Conservation (phyloP, 35 echinoderm and acorn worm genomes). For the Chiridota heheva region DNA sequence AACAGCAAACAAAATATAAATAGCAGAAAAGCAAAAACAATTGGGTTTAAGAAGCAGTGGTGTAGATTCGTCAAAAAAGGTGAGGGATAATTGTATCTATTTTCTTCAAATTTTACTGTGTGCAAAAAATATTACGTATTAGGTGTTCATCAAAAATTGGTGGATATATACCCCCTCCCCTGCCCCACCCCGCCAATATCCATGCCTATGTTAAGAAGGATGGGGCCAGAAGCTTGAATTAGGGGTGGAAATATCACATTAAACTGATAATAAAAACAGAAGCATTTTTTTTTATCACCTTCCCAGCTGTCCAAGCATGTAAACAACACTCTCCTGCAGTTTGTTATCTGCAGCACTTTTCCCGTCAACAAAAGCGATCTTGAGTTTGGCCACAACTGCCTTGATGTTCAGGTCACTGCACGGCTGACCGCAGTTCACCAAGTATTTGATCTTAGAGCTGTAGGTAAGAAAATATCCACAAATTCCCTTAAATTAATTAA, state of each 20-base stretch:
- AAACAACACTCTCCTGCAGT: conserved; percentile 82
- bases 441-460: conserved; percentile 77
- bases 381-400: conserved; percentile 75
- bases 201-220: neutral
- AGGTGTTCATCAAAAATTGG: too few species aligned
- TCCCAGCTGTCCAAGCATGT: conserved; percentile 81
- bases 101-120: too few species aligned
- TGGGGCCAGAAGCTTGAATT: neutral
- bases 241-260: neutral
- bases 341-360: conserved; percentile 59
- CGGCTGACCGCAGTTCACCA: conserved; percentile 56
- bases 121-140: too few species aligned
- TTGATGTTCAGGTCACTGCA: conserved; percentile 70
- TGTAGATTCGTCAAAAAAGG: too few species aligned
- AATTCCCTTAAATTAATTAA: neutral
- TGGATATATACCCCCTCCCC: too few species aligned
- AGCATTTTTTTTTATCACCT: conserved; percentile 19
- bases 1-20: too few species aligned
- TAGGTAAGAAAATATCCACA: conserved; percentile 6
- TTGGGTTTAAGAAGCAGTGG: too few species aligned
- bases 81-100: too few species aligned
- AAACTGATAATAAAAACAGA: neutral
- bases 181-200: neutral
- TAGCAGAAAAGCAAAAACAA: too few species aligned
- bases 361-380: conserved; percentile 62